Conservation (phyloP, 37 sponge, comb jelly and placozoan genomes). For the Crambe crambe region DNA sequence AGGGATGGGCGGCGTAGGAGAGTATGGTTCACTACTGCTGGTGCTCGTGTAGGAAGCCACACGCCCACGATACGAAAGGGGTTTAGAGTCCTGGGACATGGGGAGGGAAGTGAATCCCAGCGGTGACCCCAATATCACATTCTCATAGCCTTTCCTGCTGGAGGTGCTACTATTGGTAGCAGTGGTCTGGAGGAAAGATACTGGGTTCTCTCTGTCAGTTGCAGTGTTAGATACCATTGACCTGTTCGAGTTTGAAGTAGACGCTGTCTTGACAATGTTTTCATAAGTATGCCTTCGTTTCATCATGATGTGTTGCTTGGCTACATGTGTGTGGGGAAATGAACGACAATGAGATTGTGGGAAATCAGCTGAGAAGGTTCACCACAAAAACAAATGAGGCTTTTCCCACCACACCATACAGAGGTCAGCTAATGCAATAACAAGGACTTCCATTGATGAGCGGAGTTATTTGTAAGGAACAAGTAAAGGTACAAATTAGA, state of each 20-base stretch:
- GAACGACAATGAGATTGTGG: too few relatives aligned
- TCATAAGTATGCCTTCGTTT: conserved; percentile 3
- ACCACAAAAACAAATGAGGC: too few relatives aligned
- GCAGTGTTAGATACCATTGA: neutral
- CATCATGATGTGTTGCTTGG: conserved; percentile 1
- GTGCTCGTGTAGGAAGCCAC: neutral
- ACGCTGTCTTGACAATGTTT: neutral
- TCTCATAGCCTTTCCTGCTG: neutral
- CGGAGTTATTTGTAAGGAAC: too few relatives aligned
- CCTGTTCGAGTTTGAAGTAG: neutral
- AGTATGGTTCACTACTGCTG: neutral
- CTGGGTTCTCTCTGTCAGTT: neutral
- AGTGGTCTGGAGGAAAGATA: too few relatives aligned
- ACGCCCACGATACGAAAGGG: neutral
- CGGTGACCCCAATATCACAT: neutral
- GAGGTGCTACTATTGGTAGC: neutral
- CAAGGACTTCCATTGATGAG: too few relatives aligned
- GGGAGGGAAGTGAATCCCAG: neutral
- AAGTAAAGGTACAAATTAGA: too few relatives aligned
- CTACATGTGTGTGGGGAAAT: neutral
- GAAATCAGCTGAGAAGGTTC: too few relatives aligned
- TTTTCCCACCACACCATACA: too few relatives aligned
- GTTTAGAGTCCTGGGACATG: neutral
- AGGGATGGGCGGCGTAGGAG: conserved; percentile 8
- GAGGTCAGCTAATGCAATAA: too few relatives aligned